Conservation (phyloP, 2,888 invertebrate genomes). For the Acronicta alni region DNA sequence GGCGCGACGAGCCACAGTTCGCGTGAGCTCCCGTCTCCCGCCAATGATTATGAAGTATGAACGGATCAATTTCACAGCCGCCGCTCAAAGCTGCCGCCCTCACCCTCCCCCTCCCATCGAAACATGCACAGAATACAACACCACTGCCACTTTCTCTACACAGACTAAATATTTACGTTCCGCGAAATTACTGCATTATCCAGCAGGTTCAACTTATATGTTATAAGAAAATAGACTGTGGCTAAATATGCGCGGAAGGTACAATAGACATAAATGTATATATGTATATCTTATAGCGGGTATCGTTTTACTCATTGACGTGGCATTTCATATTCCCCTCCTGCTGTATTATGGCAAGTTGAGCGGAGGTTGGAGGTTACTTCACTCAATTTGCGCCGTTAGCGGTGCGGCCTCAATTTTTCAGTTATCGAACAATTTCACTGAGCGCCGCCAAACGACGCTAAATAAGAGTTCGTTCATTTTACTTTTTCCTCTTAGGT, state of each 20-base stretch:
- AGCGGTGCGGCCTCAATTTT: conserved; percentile 78
- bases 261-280: conserved; percentile 35
- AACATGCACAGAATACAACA: conserved; percentile 46
- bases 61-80: conserved; percentile 79
- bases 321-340: conserved; percentile 50
- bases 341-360: conserved; percentile 48
- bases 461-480: conserved; percentile 76
- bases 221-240: conserved; percentile 43
- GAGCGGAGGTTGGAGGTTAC: conserved; percentile 57
- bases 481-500: conserved; percentile 59
- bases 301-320: conserved; percentile 58
- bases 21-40: conserved; percentile 62
- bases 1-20: conserved; percentile 39
- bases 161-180: conserved; percentile 50
- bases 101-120: conserved; percentile 35
- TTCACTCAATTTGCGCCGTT: conserved; percentile 86
- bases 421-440: conserved; percentile 82
- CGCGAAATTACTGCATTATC: conserved; percentile 7
- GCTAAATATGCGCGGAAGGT: conserved; percentile 44
- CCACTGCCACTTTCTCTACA: conserved; percentile 42
- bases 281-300: conserved; percentile 48
- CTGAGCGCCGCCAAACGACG: conserved; percentile 64
- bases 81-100: conserved; percentile 68
- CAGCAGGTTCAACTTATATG: conserved; percentile 16
- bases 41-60: conserved; percentile 79